Conservation (phyloP, 1,140 invertebrate species). For the Drosophila parvula region DNA sequence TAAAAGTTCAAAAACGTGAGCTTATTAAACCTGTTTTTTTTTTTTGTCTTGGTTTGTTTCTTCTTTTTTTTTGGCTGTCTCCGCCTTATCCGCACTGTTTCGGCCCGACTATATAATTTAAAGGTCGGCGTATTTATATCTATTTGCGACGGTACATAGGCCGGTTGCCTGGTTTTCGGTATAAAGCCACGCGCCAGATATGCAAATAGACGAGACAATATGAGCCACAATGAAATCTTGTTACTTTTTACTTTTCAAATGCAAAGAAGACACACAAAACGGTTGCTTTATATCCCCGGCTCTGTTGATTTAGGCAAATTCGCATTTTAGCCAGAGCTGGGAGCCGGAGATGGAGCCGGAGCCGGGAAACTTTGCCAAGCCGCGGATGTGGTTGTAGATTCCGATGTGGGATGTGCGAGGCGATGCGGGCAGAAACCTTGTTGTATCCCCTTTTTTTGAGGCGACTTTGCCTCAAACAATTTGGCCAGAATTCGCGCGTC, state of each 20-base stretch:
- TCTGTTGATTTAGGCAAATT: constrained; percentile 80
- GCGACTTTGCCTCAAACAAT: constrained; percentile 40
- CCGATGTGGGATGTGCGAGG: constrained; percentile 4
- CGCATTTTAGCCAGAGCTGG: constrained; percentile 62
- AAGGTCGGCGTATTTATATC: constrained; percentile 14
- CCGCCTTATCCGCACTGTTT: constrained; percentile 4
- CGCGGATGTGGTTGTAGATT: constrained; percentile 47
- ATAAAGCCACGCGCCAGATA: constrained; percentile 64
- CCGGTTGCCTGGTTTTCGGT: neutral
- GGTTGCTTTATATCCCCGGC: constrained; percentile 42
- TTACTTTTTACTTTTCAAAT: constrained; percentile 53
- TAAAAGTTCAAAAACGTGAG: constrained; percentile 49
- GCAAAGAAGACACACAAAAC: constrained; percentile 55
- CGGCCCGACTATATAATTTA: constrained; percentile 26
- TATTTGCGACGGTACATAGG: constrained; percentile 12
- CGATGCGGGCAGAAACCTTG: constrained; percentile 24
- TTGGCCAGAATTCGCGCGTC: constrained; percentile 30
- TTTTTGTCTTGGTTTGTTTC: neutral
- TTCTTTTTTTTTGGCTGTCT: neutral
- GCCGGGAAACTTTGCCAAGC: constrained; percentile 42
- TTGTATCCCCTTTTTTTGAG: constrained; percentile 37
- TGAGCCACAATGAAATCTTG: constrained; percentile 53
- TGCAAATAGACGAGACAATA: constrained; percentile 62
- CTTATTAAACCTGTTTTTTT: constrained; percentile 33
- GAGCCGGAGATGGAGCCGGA: constrained; percentile 2